Percentiles rank a stretch among this genome's conserved stretches.
phyloP scores from a whole-genome alignment of 2,888 invertebrate species.

The Alloplasta piceator region DNA sequence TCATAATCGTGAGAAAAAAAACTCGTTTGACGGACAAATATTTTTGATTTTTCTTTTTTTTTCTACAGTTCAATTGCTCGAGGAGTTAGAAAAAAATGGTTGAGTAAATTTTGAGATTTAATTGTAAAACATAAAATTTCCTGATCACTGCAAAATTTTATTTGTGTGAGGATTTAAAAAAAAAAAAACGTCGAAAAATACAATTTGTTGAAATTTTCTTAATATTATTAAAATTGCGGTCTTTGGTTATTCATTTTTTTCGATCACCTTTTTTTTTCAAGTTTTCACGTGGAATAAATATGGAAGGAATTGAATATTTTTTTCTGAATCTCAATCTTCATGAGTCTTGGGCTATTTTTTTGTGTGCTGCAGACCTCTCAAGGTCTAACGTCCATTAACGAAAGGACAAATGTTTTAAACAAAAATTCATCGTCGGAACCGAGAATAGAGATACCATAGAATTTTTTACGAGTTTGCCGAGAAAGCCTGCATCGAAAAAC shows the following conservation, averaged over 20 bases:
- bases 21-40: too few species aligned
- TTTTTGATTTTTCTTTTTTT: too few species aligned
- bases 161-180: too few species aligned
- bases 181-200: not conserved
- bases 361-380: conserved; percentile 45
- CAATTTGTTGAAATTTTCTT: not conserved
- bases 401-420: conserved; percentile 62
- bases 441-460: conserved; percentile 60
- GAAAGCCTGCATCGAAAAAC: conserved; percentile 41
- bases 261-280: too few species aligned
- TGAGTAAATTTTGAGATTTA: too few species aligned
- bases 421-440: conserved; percentile 49
- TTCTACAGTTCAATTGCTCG: too few species aligned
- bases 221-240: not conserved
- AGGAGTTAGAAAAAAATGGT: too few species aligned
- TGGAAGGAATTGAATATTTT: not conserved
- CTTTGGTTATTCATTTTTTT: too few species aligned
- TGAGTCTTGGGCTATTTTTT: conserved; percentile 15
- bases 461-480: conserved; percentile 64
- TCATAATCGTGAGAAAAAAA: too few species aligned
- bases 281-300: too few species aligned
- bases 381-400: conserved; percentile 59
- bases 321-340: conserved; percentile 5
- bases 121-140: too few species aligned
- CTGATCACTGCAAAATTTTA: too few species aligned